Percentiles rank a stretch among this genome's conserved stretches.
Conservation (phyloP, 35 echinoderm and acorn worm species). For the Ptychodera flava region DNA sequence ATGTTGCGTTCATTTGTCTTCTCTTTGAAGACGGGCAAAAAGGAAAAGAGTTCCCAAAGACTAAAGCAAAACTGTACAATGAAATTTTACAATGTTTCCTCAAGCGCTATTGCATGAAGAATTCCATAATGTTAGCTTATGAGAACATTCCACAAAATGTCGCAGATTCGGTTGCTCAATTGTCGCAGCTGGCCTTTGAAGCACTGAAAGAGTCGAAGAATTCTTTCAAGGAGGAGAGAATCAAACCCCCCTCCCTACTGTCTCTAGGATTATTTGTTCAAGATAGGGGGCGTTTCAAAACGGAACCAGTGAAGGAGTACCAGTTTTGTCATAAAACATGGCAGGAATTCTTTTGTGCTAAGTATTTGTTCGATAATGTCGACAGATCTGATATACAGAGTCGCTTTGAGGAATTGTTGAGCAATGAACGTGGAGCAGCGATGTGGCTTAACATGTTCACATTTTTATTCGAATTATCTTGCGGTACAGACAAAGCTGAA, state of each 20-base stretch:
- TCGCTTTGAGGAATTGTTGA: no score
- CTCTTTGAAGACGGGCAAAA: background rate
- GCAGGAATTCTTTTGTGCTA: background rate
- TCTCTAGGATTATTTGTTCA: background rate
- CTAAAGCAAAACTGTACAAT: background rate
- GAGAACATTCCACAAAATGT: background rate
- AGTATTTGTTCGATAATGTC: background rate
- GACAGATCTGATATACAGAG: no score
- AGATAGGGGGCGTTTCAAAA: background rate
- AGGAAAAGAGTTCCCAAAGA: background rate
- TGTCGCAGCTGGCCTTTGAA: background rate
- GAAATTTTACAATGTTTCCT: background rate
- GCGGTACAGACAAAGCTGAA: no score
- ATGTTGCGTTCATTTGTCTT: background rate
- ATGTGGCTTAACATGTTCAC: no score
- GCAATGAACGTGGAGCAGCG: no score
- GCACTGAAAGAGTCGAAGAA: background rate
- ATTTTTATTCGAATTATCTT: no score
- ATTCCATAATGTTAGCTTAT: background rate
- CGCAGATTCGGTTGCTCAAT: background rate
- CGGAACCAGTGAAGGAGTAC: background rate
- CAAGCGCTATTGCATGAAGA: background rate
- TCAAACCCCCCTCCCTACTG: background rate
- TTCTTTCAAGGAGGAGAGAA: background rate
- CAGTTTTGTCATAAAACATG: background rate